Conservation (phyloP, 2,888 invertebrate species). For the Caenorhabditis japonica region DNA sequence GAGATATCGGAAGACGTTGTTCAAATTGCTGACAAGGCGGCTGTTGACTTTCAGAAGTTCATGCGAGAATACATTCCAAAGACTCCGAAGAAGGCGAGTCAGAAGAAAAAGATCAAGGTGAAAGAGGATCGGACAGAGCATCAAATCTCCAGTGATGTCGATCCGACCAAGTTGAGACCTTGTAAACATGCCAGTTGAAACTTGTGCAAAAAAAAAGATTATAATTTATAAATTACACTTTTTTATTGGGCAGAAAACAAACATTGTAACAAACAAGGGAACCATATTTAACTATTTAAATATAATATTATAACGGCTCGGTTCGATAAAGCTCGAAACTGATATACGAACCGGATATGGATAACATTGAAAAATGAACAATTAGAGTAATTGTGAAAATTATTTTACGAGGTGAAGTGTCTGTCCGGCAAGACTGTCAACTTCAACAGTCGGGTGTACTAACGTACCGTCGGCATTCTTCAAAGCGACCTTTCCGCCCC, state of each 20-base stretch:
- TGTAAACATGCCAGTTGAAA: conserved; percentile 60
- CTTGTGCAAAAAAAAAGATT: not conserved
- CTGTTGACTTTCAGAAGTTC: conserved; percentile 41
- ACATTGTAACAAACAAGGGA: conserved; percentile 14
- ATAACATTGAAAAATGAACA: conserved; percentile 19
- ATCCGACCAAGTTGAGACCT: conserved; percentile 56
- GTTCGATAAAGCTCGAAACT: conserved; percentile 14
- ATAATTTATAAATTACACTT: conserved; percentile 5
- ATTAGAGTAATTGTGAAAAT: conserved; percentile 6
- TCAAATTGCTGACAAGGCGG: conserved; percentile 60
- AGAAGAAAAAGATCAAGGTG: conserved; percentile 32
- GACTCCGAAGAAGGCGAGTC: not conserved
- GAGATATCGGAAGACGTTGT: conserved; percentile 65
- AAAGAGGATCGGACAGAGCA: conserved; percentile 27
- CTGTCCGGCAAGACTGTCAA: conserved; percentile 49
- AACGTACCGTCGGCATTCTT: conserved; percentile 32
- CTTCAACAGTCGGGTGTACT: conserved; percentile 57
- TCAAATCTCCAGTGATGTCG: conserved; percentile 58
- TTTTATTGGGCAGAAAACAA: not conserved
- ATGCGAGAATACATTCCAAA: conserved; percentile 20
- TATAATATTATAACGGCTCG: conserved; percentile 7
- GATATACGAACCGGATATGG: conserved; percentile 26
- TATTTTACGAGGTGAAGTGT: conserved; percentile 48
- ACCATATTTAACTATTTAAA: too few relatives aligned
- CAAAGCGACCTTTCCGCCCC: conserved; percentile 55